phyloP scores from a whole-genome alignment of 2,113 vertebrate species.

The Alethe castanea region DNA sequence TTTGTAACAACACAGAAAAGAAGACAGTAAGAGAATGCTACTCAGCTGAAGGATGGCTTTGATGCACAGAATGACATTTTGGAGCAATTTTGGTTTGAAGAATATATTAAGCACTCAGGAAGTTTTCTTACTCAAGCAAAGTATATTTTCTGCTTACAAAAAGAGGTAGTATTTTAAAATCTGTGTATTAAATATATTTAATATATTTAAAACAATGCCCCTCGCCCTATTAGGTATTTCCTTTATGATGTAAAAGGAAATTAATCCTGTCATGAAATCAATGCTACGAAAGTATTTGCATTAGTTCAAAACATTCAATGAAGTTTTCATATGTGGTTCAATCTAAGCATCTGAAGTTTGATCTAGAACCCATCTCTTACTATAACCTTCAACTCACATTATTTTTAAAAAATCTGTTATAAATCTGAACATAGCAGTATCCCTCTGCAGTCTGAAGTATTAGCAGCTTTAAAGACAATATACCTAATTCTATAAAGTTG shows the following conservation, averaged over 20 bases:
- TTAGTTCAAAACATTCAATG: neutral
- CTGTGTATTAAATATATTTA: neutral
- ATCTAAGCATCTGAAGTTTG: neutral
- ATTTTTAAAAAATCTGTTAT: neutral
- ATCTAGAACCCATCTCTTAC: neutral
- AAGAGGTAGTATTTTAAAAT: neutral
- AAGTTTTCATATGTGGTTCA: neutral
- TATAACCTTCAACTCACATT: neutral
- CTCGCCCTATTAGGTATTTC: neutral
- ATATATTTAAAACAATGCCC: neutral
- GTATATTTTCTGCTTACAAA: neutral
- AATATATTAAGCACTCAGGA: neutral
- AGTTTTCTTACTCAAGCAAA: neutral
- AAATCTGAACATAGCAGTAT: neutral
- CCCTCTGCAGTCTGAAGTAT: neutral
- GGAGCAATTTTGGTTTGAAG: neutral
- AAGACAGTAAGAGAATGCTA: neutral
- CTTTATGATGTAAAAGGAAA: neutral
- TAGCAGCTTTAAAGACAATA: neutral
- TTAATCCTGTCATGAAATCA: neutral
- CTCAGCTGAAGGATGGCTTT: neutral
- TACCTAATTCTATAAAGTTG: neutral
- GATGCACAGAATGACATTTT: neutral
- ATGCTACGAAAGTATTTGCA: neutral
- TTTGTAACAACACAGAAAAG: neutral